Evolutionary conservation across 2,113 vertebrate genomes (phyloP).

Genomic region (Peromyscus maniculatus): DNA sequence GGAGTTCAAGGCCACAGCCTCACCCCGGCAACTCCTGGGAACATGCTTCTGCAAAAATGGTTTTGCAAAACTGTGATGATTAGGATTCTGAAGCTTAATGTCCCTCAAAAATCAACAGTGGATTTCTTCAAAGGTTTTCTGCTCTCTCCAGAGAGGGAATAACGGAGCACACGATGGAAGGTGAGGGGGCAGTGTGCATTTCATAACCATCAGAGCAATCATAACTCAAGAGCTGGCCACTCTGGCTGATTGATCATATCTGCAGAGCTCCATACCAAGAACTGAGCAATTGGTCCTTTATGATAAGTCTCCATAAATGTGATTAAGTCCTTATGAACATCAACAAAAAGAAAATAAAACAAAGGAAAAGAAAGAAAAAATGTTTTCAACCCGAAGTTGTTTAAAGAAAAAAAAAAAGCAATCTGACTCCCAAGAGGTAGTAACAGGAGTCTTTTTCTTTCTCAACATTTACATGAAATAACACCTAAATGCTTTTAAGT

Average conservation of each 20-base stretch:
- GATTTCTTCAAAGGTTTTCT: neutral
- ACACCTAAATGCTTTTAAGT: constrained; percentile 57
- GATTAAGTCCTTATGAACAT: neutral
- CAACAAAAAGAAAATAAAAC: neutral
- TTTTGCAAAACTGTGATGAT: neutral
- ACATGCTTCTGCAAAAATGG: neutral
- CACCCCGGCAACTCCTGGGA: neutral
- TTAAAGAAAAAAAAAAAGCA: neutral
- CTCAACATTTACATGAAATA: constrained; percentile 63
- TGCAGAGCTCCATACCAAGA: neutral
- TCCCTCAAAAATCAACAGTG: neutral
- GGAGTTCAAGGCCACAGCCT: neutral
- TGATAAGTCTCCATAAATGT: neutral
- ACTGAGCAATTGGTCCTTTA: neutral
- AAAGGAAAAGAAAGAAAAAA: neutral
- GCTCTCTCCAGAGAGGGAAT: neutral
- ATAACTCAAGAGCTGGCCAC: neutral
- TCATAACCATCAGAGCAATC: neutral
- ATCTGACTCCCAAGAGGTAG: constrained; percentile 40
- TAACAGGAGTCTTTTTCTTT: constrained; percentile 6
- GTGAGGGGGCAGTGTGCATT: neutral
- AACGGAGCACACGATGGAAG: neutral
- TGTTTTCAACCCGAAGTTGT: constrained; percentile 13
- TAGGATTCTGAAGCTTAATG: neutral
- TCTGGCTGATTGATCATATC: neutral